Percentiles rank a stretch among this genome's conserved stretches.
Conservation (phyloP, 2,797 vertebrate genomes). For the Vireo griseus region DNA sequence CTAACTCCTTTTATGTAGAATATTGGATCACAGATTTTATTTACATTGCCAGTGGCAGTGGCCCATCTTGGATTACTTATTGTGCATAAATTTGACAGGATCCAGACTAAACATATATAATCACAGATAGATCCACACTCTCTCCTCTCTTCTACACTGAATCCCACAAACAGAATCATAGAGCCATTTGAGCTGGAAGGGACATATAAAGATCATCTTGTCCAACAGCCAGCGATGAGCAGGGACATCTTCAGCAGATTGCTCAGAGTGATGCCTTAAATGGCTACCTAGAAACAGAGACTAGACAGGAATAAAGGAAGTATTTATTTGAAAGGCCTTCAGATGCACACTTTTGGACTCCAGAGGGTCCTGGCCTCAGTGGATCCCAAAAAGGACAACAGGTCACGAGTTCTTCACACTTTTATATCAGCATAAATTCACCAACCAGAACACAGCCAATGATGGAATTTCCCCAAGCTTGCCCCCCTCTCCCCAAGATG, state of each 20-base stretch:
- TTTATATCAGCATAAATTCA: no score
- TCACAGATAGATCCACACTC: rapidly evolving
- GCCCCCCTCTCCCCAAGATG: no score
- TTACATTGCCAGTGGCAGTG: background rate
- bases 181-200: background rate
- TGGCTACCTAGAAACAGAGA: no score
- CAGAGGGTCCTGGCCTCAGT: no score
- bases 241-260: background rate
- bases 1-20: background rate
- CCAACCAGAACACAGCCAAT: no score
- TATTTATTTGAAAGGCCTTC: no score
- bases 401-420: no score
- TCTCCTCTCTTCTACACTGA: background rate
- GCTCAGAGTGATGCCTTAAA: background rate
- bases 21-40: background rate
- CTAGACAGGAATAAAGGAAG: no score
- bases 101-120: background rate
- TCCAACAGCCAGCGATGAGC: background rate
- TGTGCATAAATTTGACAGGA: background rate
- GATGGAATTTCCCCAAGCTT: no score
- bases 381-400: no score
- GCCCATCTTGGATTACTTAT: background rate
- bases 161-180: background rate
- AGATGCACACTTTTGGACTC: no score
- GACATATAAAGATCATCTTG: background rate